Percentiles rank a stretch among this genome's conserved stretches.
Conservation (phyloP, 2,888 invertebrate genomes). For the Platycheirus rosarum region DNA sequence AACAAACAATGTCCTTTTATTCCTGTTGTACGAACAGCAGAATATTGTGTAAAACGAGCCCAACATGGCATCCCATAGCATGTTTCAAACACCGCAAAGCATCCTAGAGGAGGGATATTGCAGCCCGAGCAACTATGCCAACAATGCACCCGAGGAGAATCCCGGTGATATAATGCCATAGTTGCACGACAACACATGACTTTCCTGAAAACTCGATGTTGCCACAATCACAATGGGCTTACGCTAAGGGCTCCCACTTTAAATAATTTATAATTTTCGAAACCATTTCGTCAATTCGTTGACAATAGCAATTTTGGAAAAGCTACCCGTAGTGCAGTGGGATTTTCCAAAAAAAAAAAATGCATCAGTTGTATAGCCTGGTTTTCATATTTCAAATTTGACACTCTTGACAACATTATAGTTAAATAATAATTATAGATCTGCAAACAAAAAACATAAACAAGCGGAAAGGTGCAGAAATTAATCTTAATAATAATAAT, state of each 20-base stretch:
- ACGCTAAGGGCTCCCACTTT: slow-evolving; percentile 14
- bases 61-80: slow-evolving; percentile 31
- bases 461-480: no score
- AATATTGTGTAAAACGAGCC: slow-evolving; percentile 68
- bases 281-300: no score
- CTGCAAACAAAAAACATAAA: no score
- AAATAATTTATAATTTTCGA: background rate
- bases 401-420: no score
- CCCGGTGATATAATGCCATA: slow-evolving; percentile 74
- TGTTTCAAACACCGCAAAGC: slow-evolving; percentile 33
- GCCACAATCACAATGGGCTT: slow-evolving; percentile 31
- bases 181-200: slow-evolving; percentile 71
- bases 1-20: slow-evolving; percentile 54
- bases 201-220: slow-evolving; percentile 63
- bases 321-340: no score
- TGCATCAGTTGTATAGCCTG: no score
- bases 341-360: no score
- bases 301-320: no score
- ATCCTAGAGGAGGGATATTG: slow-evolving; percentile 34
- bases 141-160: slow-evolving; percentile 52
- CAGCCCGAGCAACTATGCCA: slow-evolving; percentile 22
- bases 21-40: slow-evolving; percentile 22
- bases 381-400: no score
- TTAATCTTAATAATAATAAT: no score
- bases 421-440: no score